Base-by-base conservation (phyloP, 2,797 vertebrate genomes). In the Lagocephalus sceleratus region DNA sequence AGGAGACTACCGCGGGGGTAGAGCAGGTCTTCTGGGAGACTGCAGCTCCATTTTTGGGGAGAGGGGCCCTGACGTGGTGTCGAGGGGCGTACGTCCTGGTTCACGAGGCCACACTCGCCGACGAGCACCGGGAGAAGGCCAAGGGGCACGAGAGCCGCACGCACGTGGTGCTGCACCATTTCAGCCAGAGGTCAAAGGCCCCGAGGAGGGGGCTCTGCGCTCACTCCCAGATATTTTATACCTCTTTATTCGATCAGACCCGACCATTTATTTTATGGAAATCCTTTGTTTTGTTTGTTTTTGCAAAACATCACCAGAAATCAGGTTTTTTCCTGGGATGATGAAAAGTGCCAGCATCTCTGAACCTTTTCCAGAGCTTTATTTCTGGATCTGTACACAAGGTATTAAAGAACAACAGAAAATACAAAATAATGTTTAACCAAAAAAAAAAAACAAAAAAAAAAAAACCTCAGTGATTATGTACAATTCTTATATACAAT, bases 331-430 rank as follows among this genome's bases (percentile, higher is more conserved):
- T 9, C 26, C 9, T 14, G 32, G 32, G 32, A 35, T 4, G 32
- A 35, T 35, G 2, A 35, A 35, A 35, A 35, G 11, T 1, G 32
- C 32, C 32, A 35, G 32, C 35, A 23, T 75, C n/a, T 68, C 21
- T 2, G 47, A 84, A 86, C 79, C 56, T 86, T 94, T 94, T 95
- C 95, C 96, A 99, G 94, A 96, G 87, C 85, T 96, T 99, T 98
- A 98, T 98, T 99, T 95, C 95, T 98, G 96, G 96, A 97, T 91
- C 90, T 97, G 93, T 96, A 98, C 94, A 97, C 92, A 94, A 96
- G 93, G 92, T 97, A 97, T 94, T 96, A 96, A 98, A 97, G 93
- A 93, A 98, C 94, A 98, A 98, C 94, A 95, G 86, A 92, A 96
- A 92, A 96, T 95, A 98, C 93, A 98, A 98, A 99, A 98, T 94